phyloP scores from a whole-genome alignment of 2,888 invertebrate species.

The Drosophila bunnanda region DNA sequence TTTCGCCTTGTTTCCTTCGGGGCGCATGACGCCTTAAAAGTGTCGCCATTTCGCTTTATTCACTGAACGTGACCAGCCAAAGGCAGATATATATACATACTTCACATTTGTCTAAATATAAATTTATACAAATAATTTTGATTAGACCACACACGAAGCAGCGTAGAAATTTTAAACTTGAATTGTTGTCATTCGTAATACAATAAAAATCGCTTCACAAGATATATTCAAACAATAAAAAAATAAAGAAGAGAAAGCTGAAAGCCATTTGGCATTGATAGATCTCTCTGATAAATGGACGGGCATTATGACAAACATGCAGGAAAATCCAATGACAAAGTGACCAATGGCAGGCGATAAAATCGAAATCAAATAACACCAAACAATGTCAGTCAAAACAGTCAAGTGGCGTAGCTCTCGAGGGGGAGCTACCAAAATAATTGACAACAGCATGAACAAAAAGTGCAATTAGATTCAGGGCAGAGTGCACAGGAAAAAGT shows the following conservation, averaged over 20 bases:
- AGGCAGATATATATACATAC: slow-evolving; percentile 29
- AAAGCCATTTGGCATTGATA: slow-evolving; percentile 61
- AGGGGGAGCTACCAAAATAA: slow-evolving; percentile 37
- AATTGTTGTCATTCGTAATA: slow-evolving; percentile 1
- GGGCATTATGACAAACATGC: slow-evolving; percentile 60
- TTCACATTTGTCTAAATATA: slow-evolving; percentile 24
- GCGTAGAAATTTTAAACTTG: not conserved
- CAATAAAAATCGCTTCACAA: slow-evolving; percentile 15
- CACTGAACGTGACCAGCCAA: slow-evolving; percentile 55
- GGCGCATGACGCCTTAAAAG: slow-evolving; percentile 64
- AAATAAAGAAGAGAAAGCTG: slow-evolving; percentile 1
- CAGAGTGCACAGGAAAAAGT: slow-evolving; percentile 4
- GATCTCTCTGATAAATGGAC: slow-evolving; percentile 66
- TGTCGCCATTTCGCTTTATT: slow-evolving; percentile 67
- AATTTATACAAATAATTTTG: slow-evolving; percentile 10
- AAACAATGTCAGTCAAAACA: slow-evolving; percentile 57
- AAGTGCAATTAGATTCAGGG: slow-evolving; percentile 57
- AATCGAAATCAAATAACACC: slow-evolving; percentile 62
- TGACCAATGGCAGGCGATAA: slow-evolving; percentile 51
- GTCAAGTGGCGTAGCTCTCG: slow-evolving; percentile 7
- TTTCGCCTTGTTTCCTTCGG: slow-evolving; percentile 3
- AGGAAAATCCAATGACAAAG: slow-evolving; percentile 49
- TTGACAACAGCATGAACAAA: slow-evolving; percentile 62
- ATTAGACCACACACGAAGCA: slow-evolving; percentile 15
- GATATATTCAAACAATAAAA: not conserved